phyloP scores from a whole-genome alignment of 2,888 invertebrate species.

The Tuberolachnus salignus region DNA sequence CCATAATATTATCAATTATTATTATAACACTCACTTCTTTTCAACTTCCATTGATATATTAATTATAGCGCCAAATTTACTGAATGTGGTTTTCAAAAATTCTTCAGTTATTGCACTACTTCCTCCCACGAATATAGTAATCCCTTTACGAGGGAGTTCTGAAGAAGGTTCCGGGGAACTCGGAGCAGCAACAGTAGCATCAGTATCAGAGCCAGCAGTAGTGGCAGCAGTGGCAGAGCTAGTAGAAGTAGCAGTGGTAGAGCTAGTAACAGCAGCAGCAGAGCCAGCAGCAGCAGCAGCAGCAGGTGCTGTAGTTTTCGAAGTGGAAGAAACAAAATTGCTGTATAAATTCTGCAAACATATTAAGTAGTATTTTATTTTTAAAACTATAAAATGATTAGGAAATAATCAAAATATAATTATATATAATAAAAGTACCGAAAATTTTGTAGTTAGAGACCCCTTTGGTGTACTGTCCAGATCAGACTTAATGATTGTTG shows the following conservation, averaged over 20 bases:
- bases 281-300: background rate
- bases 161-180: conserved; percentile 59
- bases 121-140: conserved; percentile 82
- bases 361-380: too few species aligned
- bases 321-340: conserved; percentile 69
- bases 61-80: conserved; percentile 75
- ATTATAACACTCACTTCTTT: conserved; percentile 69
- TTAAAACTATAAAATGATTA: background rate
- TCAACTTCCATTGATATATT: conserved; percentile 85
- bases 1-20: background rate
- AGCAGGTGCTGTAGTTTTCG: conserved; percentile 36
- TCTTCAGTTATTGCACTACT: conserved; percentile 77
- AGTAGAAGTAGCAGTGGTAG: too few species aligned
- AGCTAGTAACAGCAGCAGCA: background rate
- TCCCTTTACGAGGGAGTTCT: conserved; percentile 75
- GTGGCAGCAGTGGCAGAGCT: conserved; percentile 61
- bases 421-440: conserved; percentile 51
- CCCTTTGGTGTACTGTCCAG: conserved; percentile 64
- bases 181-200: background rate
- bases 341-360: conserved; percentile 70
- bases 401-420: background rate
- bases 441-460: conserved; percentile 69
- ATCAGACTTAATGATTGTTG: conserved; percentile 67
- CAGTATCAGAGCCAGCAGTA: conserved; percentile 7
- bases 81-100: conserved; percentile 76